Evolutionary conservation across 2,797 vertebrate genomes (phyloP).

Genomic region (Clamator glandarius): DNA sequence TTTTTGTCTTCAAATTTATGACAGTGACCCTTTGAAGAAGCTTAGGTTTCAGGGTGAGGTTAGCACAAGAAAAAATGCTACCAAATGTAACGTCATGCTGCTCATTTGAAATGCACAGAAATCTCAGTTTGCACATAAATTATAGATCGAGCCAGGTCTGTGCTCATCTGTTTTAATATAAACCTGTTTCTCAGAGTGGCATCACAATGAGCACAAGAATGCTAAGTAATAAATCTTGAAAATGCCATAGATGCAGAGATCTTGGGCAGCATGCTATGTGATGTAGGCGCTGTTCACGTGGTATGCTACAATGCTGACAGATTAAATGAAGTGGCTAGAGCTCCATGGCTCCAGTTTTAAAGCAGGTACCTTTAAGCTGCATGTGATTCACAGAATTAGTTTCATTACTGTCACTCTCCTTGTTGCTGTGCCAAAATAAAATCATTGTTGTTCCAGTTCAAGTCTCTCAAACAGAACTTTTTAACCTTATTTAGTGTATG

Average conservation of each 20-base stretch:
- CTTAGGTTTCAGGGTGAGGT: neutral
- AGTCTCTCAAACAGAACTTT: neutral
- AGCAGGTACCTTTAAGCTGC: neutral
- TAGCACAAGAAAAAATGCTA: neutral
- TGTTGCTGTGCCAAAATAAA: neutral
- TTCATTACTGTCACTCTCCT: neutral
- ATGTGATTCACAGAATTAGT: neutral
- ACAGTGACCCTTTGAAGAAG: neutral
- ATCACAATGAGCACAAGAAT: neutral
- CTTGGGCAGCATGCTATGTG: neutral
- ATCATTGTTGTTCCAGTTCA: neutral
- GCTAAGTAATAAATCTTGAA: neutral
- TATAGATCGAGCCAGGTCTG: neutral
- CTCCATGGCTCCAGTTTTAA: neutral
- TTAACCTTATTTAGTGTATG: neutral
- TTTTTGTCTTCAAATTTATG: neutral
- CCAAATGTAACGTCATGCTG: neutral
- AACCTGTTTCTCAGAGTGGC: neutral
- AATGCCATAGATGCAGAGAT: neutral
- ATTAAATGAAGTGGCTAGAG: neutral
- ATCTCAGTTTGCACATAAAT: neutral
- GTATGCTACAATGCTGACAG: neutral
- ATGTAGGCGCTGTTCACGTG: neutral
- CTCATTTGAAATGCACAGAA: constrained; percentile 14
- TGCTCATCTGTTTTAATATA: neutral